Conservation (phyloP, 2,797 vertebrate genomes). For the Coregonus ussuriensis region DNA sequence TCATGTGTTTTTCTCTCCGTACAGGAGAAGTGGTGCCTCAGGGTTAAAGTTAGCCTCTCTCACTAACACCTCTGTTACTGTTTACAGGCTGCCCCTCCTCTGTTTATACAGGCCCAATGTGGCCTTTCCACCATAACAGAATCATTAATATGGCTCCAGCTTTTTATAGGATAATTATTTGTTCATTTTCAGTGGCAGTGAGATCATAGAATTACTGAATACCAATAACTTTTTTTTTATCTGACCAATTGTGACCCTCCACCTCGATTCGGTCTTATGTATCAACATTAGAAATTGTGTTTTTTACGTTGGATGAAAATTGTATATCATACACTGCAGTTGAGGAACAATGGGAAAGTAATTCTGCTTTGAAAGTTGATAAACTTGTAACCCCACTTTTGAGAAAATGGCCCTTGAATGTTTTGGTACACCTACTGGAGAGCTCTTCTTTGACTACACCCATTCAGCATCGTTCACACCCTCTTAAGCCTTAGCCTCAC, state of each 20-base stretch:
- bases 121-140: constrained; percentile 30
- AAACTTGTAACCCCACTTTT: no score
- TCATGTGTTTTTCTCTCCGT: constrained; percentile 47
- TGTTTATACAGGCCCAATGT: constrained; percentile 54
- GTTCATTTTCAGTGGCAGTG: not conserved
- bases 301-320: no score
- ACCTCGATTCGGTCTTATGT: no score
- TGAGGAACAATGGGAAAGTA: no score
- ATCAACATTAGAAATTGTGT: no score
- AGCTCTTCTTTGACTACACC: no score
- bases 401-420: no score
- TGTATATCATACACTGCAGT: no score
- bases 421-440: no score
- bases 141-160: constrained; percentile 33
- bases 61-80: constrained; percentile 46
- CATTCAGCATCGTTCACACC: no score
- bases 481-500: no score
- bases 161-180: constrained; percentile 24
- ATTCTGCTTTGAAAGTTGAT: no score
- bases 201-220: constrained; percentile 16
- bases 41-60: constrained; percentile 16
- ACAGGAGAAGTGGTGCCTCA: constrained; percentile 32
- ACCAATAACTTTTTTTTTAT: not conserved
- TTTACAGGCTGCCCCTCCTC: constrained; percentile 40
- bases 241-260: not conserved